Evolutionary conservation across 2,113 vertebrate genomes (phyloP), one percentile per base, ranked within the genome.

Genomic region (Anguilla rostrata): DNA sequence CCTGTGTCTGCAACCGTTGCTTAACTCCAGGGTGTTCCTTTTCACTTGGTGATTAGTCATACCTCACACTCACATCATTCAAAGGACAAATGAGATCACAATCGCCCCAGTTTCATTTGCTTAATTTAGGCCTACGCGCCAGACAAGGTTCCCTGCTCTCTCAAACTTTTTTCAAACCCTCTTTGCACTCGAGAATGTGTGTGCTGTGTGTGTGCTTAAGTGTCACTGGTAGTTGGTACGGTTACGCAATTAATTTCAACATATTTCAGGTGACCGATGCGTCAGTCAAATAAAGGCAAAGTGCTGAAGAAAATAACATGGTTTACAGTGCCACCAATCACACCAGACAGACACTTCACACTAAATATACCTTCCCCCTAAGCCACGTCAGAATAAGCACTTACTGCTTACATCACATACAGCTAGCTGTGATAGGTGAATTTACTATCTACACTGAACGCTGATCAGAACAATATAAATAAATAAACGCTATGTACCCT

Each of bases 11-110:
- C 39, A 78, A 20, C 39, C 78, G 39, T 6, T 11, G 40, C 9
- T 84, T 18, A 41, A n/a, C 60, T 26, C 75, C 66, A 83, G 84
- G 40, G 39, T 79, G 39, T 80, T 12, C 82, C 86, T 66, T 66
- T 87, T 71, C 66, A 84, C 87, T 87, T 40, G 39, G 81, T 29
- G 60, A 89, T 84, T 87, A 86, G 85, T 89, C 87, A 88, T 83
- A 83, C 85, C 63, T 89, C 83, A 89, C 87, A 88, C 87, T 87
- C 78, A 85, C 66, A 87, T 57, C 84, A 84, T 81, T 66, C 79
- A 60, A 81, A 63, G 5, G 29, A 82, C 56, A 26, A 84, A 46
- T 87, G 18, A 84, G 41, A 16, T 89, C 87, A 60, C 75, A 90
- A 22, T 57, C 86, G 78, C 75, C 66, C 29, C 63, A 26, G 6